Percentiles rank a stretch among this genome's conserved stretches.
These are phyloP conservation scores for Platycnemis pennipes DNA, from an alignment of 2,888 invertebrate genomes.

Conservation along the genomic window DNA sequence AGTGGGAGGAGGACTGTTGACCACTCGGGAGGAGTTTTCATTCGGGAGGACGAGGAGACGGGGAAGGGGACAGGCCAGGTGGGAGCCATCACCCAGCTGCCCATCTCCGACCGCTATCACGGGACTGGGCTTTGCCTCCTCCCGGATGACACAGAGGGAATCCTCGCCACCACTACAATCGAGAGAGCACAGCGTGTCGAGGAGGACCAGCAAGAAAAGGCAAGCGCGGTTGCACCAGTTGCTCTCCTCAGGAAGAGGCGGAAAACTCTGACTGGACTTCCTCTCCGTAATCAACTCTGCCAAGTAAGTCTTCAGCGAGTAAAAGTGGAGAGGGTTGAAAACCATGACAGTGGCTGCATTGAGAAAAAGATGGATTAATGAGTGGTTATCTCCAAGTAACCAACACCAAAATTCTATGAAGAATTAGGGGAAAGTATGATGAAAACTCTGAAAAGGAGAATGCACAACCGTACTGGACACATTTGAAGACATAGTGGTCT, in stretches of 20 bases:
- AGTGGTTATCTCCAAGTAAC: neutral
- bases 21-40: neutral
- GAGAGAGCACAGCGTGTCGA: conserved; percentile 20
- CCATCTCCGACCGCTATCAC: neutral
- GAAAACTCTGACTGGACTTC: conserved; percentile 45
- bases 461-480: too few species aligned
- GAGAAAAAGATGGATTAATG: neutral
- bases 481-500: too few species aligned
- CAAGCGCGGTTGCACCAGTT: conserved; percentile 59
- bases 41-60: conserved; percentile 23
- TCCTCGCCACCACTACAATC: conserved; percentile 20
- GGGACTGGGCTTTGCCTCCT: conserved; percentile 42
- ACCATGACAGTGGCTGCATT: conserved; percentile 43
- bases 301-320: conserved; percentile 51
- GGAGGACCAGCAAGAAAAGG: conserved; percentile 52
- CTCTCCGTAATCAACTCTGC: conserved; percentile 38
- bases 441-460: too few species aligned
- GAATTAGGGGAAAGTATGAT: too few species aligned
- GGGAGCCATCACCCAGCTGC: neutral
- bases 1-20: neutral
- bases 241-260: conserved; percentile 50
- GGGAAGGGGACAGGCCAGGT: conserved; percentile 42
- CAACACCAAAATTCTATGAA: neutral
- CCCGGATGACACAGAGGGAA: conserved; percentile 42
- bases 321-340: conserved; percentile 54